Evolutionary conservation across 2,888 invertebrate species (phyloP).

Genomic region (Chesias legatella): DNA sequence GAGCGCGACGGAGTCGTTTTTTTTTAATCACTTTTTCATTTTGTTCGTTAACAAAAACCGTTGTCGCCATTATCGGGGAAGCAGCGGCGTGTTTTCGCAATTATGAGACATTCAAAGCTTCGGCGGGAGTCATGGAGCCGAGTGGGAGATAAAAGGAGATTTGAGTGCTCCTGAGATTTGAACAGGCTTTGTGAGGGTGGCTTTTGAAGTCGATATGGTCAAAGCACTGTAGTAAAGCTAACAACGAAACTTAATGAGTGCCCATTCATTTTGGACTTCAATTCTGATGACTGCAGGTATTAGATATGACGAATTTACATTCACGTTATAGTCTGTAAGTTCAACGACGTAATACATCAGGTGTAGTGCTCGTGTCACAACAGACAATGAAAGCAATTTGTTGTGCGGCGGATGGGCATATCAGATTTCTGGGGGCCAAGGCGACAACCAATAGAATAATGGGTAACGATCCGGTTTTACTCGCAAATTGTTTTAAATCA

Average conservation of each 20-base stretch:
- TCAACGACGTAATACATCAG: conserved; percentile 7
- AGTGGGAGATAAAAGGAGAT: conserved; percentile 36
- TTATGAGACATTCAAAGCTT: conserved; percentile 37
- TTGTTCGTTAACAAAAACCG: conserved; percentile 20
- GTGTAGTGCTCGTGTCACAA: conserved; percentile 17
- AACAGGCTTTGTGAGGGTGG: conserved; percentile 41
- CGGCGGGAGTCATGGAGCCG: conserved; percentile 37
- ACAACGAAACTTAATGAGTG: not conserved
- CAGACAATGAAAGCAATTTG: conserved; percentile 26
- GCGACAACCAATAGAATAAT: conserved; percentile 56
- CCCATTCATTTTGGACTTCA: not conserved
- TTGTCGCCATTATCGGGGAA: conserved; percentile 17
- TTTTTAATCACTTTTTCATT: conserved; percentile 28
- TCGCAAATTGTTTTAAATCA: conserved; percentile 25
- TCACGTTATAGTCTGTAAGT: too few relatives aligned
- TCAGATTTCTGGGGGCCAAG: conserved; percentile 30
- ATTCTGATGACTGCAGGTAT: too few relatives aligned
- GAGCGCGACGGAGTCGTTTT: conserved; percentile 25
- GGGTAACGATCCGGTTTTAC: conserved; percentile 45
- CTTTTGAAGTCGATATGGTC: not conserved
- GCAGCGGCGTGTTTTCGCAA: conserved; percentile 36
- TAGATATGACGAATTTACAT: too few relatives aligned
- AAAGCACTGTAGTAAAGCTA: not conserved
- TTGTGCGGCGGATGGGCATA: conserved; percentile 13
- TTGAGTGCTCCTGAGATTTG: conserved; percentile 33